These are phyloP conservation scores for Cerceris rybyensis DNA, from an alignment of 2,888 invertebrate genomes.

Conservation along the genomic window DNA sequence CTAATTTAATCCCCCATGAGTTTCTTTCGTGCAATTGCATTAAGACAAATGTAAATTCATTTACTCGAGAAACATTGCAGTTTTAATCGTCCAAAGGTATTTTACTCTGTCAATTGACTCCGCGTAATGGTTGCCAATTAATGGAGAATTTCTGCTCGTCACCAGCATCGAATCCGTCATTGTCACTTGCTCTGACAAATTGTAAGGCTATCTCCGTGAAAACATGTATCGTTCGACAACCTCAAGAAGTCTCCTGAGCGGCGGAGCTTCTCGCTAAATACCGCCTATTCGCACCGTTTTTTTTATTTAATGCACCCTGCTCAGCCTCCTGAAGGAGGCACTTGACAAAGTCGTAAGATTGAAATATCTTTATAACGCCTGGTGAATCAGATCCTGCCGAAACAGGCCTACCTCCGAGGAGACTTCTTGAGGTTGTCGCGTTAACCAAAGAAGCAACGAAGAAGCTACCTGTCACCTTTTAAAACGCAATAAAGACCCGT, in stretches of 20 bases:
- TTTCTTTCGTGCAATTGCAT: neutral
- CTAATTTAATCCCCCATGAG: neutral
- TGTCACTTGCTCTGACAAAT: conserved; percentile 33
- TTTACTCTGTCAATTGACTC: conserved; percentile 33
- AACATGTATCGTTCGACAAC: too few relatives aligned
- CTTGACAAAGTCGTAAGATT: too few relatives aligned
- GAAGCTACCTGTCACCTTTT: neutral
- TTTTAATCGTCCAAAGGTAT: neutral
- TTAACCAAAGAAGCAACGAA: neutral
- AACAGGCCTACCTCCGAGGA: too few relatives aligned
- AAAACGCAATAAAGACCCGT: neutral
- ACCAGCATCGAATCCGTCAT: conserved; percentile 28
- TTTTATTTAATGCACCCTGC: too few relatives aligned
- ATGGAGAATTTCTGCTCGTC: conserved; percentile 33
- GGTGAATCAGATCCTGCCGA: too few relatives aligned
- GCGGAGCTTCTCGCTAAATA: too few relatives aligned
- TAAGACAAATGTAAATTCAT: neutral
- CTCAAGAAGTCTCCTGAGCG: too few relatives aligned
- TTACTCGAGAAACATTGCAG: neutral
- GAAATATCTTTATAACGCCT: too few relatives aligned
- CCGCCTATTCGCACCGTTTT: too few relatives aligned
- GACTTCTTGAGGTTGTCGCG: too few relatives aligned
- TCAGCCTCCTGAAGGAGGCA: too few relatives aligned
- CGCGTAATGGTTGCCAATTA: conserved; percentile 44
- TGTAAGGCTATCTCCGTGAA: neutral